Evolutionary conservation across 2,888 invertebrate species (phyloP).

Genomic region (Drosophila sordidapex): DNA sequence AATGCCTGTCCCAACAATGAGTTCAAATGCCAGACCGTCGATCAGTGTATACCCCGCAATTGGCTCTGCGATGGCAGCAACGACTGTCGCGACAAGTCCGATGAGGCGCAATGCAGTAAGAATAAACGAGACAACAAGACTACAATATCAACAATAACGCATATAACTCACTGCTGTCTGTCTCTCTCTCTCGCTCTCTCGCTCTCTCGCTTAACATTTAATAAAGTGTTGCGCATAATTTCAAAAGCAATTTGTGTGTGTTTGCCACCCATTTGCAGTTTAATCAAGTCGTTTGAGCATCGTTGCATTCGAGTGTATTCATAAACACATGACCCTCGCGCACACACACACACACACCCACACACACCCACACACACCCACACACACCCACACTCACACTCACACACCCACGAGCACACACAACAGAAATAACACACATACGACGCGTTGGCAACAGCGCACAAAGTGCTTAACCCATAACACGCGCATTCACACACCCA

Average conservation of each 20-base stretch:
- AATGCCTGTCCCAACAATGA: conserved; percentile 86
- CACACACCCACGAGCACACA: conserved; percentile 18
- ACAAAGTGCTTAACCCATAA: conserved; percentile 64
- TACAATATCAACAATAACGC: neutral
- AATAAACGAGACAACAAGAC: conserved; percentile 21
- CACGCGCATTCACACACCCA: conserved; percentile 38
- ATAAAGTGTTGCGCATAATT: conserved; percentile 74
- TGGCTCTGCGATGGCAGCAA: conserved; percentile 89
- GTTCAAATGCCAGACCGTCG: conserved; percentile 88
- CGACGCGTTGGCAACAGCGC: conserved; percentile 59
- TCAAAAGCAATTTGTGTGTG: conserved; percentile 55
- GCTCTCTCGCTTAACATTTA: conserved; percentile 41
- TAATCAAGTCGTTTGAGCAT: conserved; percentile 70
- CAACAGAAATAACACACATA: conserved; percentile 50
- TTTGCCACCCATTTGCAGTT: conserved; percentile 34
- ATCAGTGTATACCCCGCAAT: conserved; percentile 88
- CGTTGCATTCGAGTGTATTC: conserved; percentile 50
- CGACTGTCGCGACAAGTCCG: conserved; percentile 89
- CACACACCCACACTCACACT: conserved; percentile 6
- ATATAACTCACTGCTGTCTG: conserved; percentile 17
- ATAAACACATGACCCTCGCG: conserved; percentile 37
- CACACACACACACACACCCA: conserved; percentile 7
- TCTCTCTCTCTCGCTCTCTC: conserved; percentile 6
- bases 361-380: conserved; percentile 12
- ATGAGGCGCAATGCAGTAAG: conserved; percentile 90